Base-by-base conservation (phyloP, 1,140 invertebrate genomes). In the Zaprionus nigranus region DNA sequence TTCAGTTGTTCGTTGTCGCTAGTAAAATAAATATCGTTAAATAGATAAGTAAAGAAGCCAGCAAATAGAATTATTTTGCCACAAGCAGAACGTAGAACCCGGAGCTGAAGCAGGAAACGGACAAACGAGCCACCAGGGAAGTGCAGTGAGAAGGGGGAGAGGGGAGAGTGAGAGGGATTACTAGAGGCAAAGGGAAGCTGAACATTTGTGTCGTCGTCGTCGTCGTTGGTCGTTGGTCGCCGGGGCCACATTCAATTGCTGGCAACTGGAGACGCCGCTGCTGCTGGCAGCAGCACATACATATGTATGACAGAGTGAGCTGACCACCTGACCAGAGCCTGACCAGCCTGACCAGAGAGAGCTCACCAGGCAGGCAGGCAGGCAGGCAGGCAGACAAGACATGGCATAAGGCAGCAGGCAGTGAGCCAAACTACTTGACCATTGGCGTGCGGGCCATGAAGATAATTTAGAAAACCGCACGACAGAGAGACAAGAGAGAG, bases 11-110 rank as follows among this genome's bases (percentile, higher is more conserved):
- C 46, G 46, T 51, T 51, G 46, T 28, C 26, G 66, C 78, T 76
- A 73, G 81, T 61, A 72, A 77, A 87, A 83, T 78, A 82, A 87
- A 82, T 82, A 76, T 86, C 75, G 77, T 86, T 81, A 81, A 66
- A 77, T 51, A 75, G 74, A 78, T 87, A 87, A 81, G 84, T 76
- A 88, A 80, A 78, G 62, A 71, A 83, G 84, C 68, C 65, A 83
- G 80, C 82, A 83, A 88, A 86, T 86, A 75, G 77, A 77, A 78
- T 83, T 83, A 82, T 76, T 81, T 74, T 64, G 62, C 43, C 61
- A 56, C 46, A 61, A 43, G 26, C 13, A 61, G 28, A 43, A 58
- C 17, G 30, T 15, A 36, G 20, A 36, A 43, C 66, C 56, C 38
- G 36, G 40, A 28, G 22, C 22, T 24, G 51, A 46, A 54, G 28